Percentiles rank a stretch among this genome's conserved stretches.
These are phyloP conservation scores for Drosophila hawaiiensis DNA, from an alignment of 2,888 invertebrate species.

Conservation along the genomic window DNA sequence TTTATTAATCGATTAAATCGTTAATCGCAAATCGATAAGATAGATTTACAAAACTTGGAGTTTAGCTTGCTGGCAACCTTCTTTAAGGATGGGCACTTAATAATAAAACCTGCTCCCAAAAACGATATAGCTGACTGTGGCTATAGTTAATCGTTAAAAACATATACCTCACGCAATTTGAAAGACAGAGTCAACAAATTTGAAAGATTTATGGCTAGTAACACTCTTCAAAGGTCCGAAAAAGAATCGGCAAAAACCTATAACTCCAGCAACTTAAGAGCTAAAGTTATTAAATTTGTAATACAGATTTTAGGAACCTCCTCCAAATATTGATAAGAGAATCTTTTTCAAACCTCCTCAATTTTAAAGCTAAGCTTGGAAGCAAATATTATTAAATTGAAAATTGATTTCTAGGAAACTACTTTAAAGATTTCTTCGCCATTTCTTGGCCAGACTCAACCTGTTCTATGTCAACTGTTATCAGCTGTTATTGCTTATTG, in stretches of 20 bases:
- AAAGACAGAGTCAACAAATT: too few relatives aligned
- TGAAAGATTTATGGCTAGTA: too few relatives aligned
- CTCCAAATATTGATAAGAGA: background rate
- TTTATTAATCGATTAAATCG: background rate
- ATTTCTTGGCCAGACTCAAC: background rate
- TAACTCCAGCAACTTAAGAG: too few relatives aligned
- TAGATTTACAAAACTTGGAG: background rate
- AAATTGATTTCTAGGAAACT: background rate
- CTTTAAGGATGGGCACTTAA: background rate
- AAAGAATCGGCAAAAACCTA: too few relatives aligned
- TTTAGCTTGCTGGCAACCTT: background rate
- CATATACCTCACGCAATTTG: background rate
- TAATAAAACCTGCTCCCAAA: background rate
- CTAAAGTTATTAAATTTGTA: too few relatives aligned
- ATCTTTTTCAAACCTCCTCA: background rate
- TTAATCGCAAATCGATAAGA: background rate
- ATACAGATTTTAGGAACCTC: background rate
- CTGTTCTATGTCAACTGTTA: background rate
- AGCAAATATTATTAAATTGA: background rate
- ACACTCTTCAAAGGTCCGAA: too few relatives aligned
- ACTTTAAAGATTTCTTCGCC: fast-evolving
- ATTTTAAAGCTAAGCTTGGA: background rate
- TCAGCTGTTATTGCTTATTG: background rate
- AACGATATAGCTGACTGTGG: background rate
- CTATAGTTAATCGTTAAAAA: background rate